phyloP scores from a whole-genome alignment of 2,888 invertebrate species.

The Gymnoscelis rufifasciata region DNA sequence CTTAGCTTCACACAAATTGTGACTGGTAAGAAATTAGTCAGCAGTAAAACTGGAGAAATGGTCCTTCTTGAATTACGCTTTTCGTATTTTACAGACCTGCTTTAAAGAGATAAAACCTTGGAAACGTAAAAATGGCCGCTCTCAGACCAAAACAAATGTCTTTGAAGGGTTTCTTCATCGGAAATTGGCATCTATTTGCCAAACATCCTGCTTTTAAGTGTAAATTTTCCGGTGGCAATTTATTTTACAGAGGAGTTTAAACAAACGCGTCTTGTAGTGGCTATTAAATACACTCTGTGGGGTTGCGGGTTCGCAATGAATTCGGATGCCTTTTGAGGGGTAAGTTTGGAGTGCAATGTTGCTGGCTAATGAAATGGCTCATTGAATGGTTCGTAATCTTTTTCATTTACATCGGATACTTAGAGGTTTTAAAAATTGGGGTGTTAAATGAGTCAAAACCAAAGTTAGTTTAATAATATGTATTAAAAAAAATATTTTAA shows the following conservation, averaged over 20 bases:
- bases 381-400: conserved; percentile 9
- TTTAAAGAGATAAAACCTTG: not conserved
- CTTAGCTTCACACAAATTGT: too few species aligned
- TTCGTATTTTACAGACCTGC: not conserved
- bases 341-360: conserved; percentile 18
- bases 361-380: conserved; percentile 15
- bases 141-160: not conserved
- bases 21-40: too few species aligned
- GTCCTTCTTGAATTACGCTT: too few species aligned
- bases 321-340: conserved; percentile 26
- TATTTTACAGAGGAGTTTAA: conserved; percentile 50
- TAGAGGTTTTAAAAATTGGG: not conserved
- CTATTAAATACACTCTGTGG: conserved; percentile 33
- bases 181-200: conserved; percentile 68
- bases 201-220: conserved; percentile 74
- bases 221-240: conserved; percentile 76
- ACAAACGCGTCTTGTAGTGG: conserved; percentile 38
- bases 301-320: conserved; percentile 26
- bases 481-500: too few species aligned
- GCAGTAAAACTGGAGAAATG: too few species aligned
- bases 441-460: not conserved
- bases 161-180: conserved; percentile 16
- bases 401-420: not conserved
- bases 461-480: too few species aligned
- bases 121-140: not conserved